Evolutionary conservation across 2,888 invertebrate species (phyloP), one percentile per base, ranked within the genome.

Genomic region (Exephanes ischioxanthus): DNA sequence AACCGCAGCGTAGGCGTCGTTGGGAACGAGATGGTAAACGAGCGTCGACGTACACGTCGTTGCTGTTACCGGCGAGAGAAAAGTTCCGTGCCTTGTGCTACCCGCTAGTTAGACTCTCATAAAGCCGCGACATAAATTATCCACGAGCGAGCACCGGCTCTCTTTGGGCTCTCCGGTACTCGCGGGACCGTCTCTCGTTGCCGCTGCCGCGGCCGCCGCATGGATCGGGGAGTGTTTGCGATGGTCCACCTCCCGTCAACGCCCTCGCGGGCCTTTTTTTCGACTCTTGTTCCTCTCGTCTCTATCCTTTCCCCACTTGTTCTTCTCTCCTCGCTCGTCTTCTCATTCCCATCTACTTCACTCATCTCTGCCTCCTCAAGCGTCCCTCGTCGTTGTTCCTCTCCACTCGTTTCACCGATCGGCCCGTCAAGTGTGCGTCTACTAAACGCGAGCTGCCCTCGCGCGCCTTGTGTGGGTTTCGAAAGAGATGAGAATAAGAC

Each of bases 171-270:
- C 70, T 82, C 80, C 41, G 41, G 88, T 83, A 87, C 87, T 78
- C 53, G 70, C 78, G n/a, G 22, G 80, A 87, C 75, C 73, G 78
- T 72, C 72, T 67, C 88, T 85, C 76, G 76, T 80, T 73, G 84
- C 70, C 68, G 67, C 67, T 33, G 45, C 53, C 55, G 37, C 19
- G 87, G 87, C 83, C 88, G 89, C 89, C 89, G 89, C 89, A 84
- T 86, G 87, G 86, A 88, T 89, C 89, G 91, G 91, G 91, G 92
- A 92, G 93, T 93, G 93, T 93, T 93, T 93, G 93, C 92, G 92
- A 92, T 93, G 91, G 92, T 91, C 93, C 93, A 93, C 94, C 94
- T 93, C 94, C 94, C 94, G 94, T 94, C 94, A 94, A 94, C 94
- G 93, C 94, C 94, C 94, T 94, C 93, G 91, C 91, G 89, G 88